Base-by-base conservation (phyloP, 2,113 vertebrate genomes). In the Kryptolebias marmoratus region DNA sequence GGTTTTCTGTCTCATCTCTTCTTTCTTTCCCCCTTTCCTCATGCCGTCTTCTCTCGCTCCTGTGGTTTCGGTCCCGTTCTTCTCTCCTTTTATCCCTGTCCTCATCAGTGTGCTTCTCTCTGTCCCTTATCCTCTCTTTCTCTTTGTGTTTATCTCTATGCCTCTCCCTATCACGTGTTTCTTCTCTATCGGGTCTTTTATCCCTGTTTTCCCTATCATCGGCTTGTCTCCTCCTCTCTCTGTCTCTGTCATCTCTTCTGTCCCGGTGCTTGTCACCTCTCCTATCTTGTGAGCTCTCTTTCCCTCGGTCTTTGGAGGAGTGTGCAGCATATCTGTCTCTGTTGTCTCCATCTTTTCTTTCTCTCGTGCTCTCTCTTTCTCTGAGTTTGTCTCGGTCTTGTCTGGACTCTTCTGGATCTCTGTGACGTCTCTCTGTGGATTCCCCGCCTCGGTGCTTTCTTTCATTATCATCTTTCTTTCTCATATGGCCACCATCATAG, bases 41-140 rank as follows among this genome's bases (percentile, higher is more conserved):
- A 1, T 59, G 84, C 66, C 61, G 86, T 77, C 75, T 82, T 16
- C 74, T 80, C 4, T 85, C 76, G 18, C 13, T 39, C 53, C 63
- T 75, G 52, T 66, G 56, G 58, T 79, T 79, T 42, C 68, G 56
- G 11, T 44, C 30, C 79, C 80, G 69, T 0, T 86, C 82, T 55
- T 80, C 77, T 49, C 71, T 85, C 65, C 49, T 73, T 75, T 68
- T 82, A 11, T 70, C 65, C 56, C 64, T 77, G 5, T 73, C 77
- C 74, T 87, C 91, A 2, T 92, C 91, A 13, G 68, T 77, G 18
- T 91, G 88, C 70, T 84, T 89, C 30, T 91, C 90, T 6, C 64
- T 73, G 1, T 63, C 45, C 49, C 16, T 69, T 48, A 9, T 68
- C 84, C 63, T 74, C 77, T 92, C 93, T 63, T 90, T 88, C 84